Conservation (phyloP, 2,888 invertebrate genomes). For the Sarcophaga subvicina region DNA sequence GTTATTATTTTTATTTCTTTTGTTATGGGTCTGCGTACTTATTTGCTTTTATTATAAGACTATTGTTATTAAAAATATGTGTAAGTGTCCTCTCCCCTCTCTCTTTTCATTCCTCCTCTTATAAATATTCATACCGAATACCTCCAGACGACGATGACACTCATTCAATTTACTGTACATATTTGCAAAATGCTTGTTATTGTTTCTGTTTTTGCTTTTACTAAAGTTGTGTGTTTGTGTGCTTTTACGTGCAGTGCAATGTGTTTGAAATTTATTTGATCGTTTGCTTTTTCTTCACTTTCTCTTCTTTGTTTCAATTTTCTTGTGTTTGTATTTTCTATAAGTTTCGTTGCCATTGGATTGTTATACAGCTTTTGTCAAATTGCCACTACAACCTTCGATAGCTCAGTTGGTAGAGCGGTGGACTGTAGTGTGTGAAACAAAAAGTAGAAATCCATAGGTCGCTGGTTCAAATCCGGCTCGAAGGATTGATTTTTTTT, state of each 20-base stretch:
- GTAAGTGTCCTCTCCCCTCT: no score
- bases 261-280: constrained; percentile 46
- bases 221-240: not conserved
- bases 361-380: not conserved
- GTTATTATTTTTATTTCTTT: no score
- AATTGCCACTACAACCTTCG: constrained; percentile 71
- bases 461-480: constrained; percentile 87
- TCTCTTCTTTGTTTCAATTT: constrained; percentile 10
- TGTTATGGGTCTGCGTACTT: no score
- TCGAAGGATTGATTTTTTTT: constrained; percentile 82
- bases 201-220: not conserved
- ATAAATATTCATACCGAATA: no score
- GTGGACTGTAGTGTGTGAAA: constrained; percentile 76
- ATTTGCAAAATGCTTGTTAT: not conserved
- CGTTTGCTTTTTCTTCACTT: constrained; percentile 14
- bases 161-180: not conserved
- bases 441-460: constrained; percentile 83
- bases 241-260: not conserved
- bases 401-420: constrained; percentile 81
- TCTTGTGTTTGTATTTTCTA: not conserved
- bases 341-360: not conserved
- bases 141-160: not conserved
- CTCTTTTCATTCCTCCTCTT: no score
- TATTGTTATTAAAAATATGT: no score
- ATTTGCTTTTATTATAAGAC: no score